Evolutionary conservation across 2,797 vertebrate species (phyloP), one percentile per base, ranked within the genome.

Genomic region (Octomys mimax): DNA sequence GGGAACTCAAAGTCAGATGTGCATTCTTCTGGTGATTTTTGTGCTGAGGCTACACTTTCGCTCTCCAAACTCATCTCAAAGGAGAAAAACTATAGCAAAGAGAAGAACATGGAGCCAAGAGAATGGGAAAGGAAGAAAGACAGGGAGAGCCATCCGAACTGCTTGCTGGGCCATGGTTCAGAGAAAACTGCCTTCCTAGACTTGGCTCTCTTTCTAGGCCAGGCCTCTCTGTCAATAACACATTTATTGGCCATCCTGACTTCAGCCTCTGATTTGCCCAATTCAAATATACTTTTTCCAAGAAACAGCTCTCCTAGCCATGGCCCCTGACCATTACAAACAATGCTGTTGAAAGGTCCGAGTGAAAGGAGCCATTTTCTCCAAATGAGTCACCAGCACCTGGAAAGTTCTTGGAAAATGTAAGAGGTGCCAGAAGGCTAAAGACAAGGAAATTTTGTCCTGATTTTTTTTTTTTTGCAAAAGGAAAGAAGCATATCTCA

Each of bases 281-380:
- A 98, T 96, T 97, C 84, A 97, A 98, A 98, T 97, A 98, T 68
- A 96, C 89, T 95, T 98, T 97, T 97, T 97, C 97, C 96, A 97
- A 98, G 97, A 98, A 97, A 97, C 78, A 96, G 91, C 93, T 96
- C 93, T 97, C 96, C 96, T 96, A 88, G 91, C 96, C 91, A 97
- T 98, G 97, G 97, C 97, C 96, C 89, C 93, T 98, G 96, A 97
- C 97, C 97, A 97, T 98, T 84, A 97, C 97, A 97, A 98, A 98
- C 94, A 98, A 98, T 98, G 89, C 95, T 97, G 96, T 95, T 98
- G 97, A 97, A 98, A 97, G 96, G 91, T 96, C 95, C 21, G 70
- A 97, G 91, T 96, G 91, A 98, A 97, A 97, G 95, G 90, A 85
- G 36, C 87, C 96, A 92, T 98, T 97, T 98, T 97, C 95, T 98